phyloP scores from a whole-genome alignment of 2,888 invertebrate genomes.

The Cheilosia grossa region DNA sequence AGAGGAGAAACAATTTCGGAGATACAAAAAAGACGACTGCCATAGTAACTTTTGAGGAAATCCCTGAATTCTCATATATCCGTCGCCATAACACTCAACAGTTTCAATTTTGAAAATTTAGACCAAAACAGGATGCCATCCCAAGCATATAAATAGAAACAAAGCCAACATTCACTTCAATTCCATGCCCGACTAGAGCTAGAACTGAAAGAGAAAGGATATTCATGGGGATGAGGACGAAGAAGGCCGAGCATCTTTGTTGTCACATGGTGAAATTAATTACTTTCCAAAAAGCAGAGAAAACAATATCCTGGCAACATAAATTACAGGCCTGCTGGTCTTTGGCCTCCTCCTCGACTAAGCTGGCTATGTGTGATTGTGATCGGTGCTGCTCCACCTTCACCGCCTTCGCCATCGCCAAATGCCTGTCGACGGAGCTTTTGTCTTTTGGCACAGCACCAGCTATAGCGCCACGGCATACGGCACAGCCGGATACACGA shows the following conservation, averaged over 20 bases:
- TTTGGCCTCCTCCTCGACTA: conserved; percentile 56
- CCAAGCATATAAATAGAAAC: conserved; percentile 69
- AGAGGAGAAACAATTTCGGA: conserved; percentile 53
- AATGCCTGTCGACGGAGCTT: conserved; percentile 63
- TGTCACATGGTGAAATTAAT: conserved; percentile 77
- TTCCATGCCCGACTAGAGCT: conserved; percentile 21
- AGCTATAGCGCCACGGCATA: background rate
- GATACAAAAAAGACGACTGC: conserved; percentile 2
- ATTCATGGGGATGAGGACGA: conserved; percentile 38
- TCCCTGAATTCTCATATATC: conserved; percentile 52
- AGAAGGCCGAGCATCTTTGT: conserved; percentile 73
- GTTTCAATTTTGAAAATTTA: conserved; percentile 67
- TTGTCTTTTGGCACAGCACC: conserved; percentile 67
- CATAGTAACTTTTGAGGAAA: conserved; percentile 19
- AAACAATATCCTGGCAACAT: conserved; percentile 77
- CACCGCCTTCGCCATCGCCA: conserved; percentile 48
- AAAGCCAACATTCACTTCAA: conserved; percentile 66
- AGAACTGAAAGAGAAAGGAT: conserved; percentile 8
- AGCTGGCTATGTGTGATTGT: conserved; percentile 28
- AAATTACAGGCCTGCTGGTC: conserved; percentile 76
- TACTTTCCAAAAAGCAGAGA: conserved; percentile 77
- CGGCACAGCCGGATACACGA: background rate
- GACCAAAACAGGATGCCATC: conserved; percentile 43
- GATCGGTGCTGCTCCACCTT: conserved; percentile 40
- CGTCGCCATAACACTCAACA: conserved; percentile 50